Percentiles rank a stretch among this genome's conserved stretches.
phyloP scores from a whole-genome alignment of 2,113 vertebrate genomes.

The Peromyscus maniculatus region DNA sequence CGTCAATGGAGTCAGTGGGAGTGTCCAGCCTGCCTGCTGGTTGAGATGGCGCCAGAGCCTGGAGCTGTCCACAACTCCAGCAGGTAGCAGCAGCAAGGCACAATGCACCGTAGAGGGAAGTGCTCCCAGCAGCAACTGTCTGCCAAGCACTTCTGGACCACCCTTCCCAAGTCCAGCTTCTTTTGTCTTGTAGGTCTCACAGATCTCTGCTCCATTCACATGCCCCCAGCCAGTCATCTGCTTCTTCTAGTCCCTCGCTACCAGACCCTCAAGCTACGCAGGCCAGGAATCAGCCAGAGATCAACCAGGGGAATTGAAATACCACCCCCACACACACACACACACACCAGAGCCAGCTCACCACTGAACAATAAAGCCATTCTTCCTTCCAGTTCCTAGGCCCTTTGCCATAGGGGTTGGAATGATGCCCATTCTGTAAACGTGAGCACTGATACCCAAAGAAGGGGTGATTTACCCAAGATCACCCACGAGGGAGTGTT shows the following conservation, averaged over 20 bases:
- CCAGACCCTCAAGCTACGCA: not conserved
- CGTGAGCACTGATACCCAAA: not conserved
- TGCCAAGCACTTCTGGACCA: not conserved
- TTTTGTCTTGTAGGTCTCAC: accelerated
- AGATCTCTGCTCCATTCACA: not conserved
- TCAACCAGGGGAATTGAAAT: not conserved
- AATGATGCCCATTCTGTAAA: not conserved
- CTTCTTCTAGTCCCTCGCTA: not conserved
- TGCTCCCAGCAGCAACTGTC: not conserved
- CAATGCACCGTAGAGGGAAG: not conserved
- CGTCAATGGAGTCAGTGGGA: not conserved
- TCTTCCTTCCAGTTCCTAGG: not conserved
- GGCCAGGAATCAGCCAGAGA: not conserved
- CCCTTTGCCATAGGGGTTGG: too few relatives aligned
- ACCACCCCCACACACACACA: too few relatives aligned
- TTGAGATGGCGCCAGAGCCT: not conserved
- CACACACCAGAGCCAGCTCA: not conserved
- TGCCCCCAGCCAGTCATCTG: not conserved
- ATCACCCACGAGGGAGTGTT: not conserved
- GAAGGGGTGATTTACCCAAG: not conserved
- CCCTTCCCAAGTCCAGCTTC: not conserved
- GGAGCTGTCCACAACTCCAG: not conserved
- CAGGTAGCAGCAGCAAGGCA: not conserved
- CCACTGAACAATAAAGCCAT: not conserved
- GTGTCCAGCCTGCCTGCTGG: not conserved